Conservation (phyloP, 2,797 vertebrate genomes). For the Austrolebias charrua region DNA sequence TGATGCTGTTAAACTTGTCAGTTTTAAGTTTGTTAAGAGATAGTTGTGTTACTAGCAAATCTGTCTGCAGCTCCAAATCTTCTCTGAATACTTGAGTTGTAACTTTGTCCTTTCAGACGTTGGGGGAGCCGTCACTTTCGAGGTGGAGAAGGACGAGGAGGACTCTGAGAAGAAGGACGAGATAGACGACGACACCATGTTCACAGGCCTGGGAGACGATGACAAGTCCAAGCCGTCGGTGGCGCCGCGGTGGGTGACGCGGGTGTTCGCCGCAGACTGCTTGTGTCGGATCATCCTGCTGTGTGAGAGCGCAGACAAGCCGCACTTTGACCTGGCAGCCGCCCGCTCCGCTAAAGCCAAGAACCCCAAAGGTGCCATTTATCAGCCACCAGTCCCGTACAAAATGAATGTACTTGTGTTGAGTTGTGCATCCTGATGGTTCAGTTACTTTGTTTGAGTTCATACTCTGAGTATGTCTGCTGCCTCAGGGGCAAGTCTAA, state of each 20-base stretch:
- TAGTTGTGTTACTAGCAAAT: no score
- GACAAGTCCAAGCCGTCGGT: slow-evolving; percentile 96
- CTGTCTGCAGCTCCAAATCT: not conserved
- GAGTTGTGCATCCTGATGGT: not conserved
- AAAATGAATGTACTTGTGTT: not conserved
- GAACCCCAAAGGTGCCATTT: slow-evolving; percentile 88
- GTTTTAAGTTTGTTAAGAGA: no score
- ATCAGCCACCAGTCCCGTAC: not conserved
- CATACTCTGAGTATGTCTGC: not conserved
- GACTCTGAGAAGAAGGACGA: slow-evolving; percentile 96
- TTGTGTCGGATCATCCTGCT: slow-evolving; percentile 93
- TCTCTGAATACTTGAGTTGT: not conserved
- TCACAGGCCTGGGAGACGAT: slow-evolving; percentile 93
- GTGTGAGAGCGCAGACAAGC: slow-evolving; percentile 90
- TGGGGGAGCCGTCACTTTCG: slow-evolving; percentile 82
- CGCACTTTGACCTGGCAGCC: slow-evolving; percentile 91
- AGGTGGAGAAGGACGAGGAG: slow-evolving; percentile 91
- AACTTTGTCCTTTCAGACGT: slow-evolving; percentile 78
- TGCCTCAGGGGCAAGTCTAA: not conserved
- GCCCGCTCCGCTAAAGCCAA: slow-evolving; percentile 87
- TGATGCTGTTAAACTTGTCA: no score
- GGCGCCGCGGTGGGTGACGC: slow-evolving; percentile 96
- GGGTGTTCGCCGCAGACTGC: slow-evolving; percentile 96
- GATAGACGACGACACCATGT: slow-evolving; percentile 98
- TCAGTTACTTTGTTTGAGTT: not conserved